Evolutionary conservation across 2,797 vertebrate genomes (phyloP), one percentile per base, ranked within the genome.

Genomic region (Danio jaintianensis): DNA sequence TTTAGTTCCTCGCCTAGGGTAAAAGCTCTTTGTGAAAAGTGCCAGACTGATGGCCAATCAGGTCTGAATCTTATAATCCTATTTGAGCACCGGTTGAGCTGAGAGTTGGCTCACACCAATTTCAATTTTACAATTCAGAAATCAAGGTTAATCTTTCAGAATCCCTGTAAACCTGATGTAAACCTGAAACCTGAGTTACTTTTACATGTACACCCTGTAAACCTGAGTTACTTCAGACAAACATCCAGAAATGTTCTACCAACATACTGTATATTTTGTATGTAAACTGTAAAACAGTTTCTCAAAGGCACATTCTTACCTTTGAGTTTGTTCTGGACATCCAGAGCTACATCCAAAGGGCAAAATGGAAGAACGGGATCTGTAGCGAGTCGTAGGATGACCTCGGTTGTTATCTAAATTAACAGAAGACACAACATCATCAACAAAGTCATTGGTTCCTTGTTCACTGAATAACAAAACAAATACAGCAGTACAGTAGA

Each of bases 301-400:
- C 40, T 42, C 10, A 45, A 56, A 79, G 6, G 6, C 42, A 12
- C 8, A 52, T 22, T 53, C n/a, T 81, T 95, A 98, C 96, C 96
- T 97, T 95, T 96, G 78, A 98, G 95, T 83, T 91, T 96, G 88
- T 95, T 96, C 89, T 99, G 97, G 89, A 98, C 92, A 89, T 96
- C 94, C 89, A 99, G 91, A 0, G 95, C 96, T 56, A 98, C 91
- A 89, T 99, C 97, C 61, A 99, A 92, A 82, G 96, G 95, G 90
- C 90, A 96, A 89, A 98, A 96, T 0, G 97, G 97, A 88, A 99
- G 92, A 89, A 99, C 96, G 0, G 97, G 95, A 84, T 95, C 96
- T 16, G 4, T 94, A 85, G 94, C 94, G 88, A 99, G 94, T 79
- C 93, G 92, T 61, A 98, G 91, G 89, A 97, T 92, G 87, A 96